Evolutionary conservation across 2,888 invertebrate genomes (phyloP).

Genomic region (Dryobotodes eremita): DNA sequence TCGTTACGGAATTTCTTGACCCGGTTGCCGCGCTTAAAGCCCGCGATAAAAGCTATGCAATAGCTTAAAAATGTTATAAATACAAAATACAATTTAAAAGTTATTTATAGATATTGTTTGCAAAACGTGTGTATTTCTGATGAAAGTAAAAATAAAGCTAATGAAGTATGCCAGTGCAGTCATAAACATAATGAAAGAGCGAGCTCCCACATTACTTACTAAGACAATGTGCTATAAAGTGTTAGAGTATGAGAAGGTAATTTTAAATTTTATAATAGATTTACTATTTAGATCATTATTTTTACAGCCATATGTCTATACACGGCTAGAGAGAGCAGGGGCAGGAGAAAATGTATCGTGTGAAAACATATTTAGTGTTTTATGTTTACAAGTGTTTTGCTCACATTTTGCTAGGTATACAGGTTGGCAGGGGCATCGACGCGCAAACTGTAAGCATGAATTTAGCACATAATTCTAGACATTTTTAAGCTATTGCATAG

Average conservation of each 20-base stretch:
- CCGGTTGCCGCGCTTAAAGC: too few species aligned
- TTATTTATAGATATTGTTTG: not conserved
- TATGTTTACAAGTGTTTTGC: too few species aligned
- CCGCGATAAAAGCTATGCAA: too few species aligned
- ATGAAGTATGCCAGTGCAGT: constrained; percentile 5
- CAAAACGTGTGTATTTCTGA: constrained; percentile 6
- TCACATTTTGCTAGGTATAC: not conserved
- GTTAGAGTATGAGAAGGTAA: not conserved
- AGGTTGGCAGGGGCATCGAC: too few species aligned
- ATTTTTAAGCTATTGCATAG: too few species aligned
- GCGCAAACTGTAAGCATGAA: too few species aligned
- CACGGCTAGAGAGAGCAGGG: not conserved
- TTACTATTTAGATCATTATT: constrained; percentile 7
- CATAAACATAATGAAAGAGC: not conserved
- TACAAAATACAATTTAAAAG: too few species aligned
- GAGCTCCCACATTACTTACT: constrained; percentile 24
- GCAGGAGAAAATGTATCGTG: constrained; percentile 12
- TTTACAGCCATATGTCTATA: not conserved
- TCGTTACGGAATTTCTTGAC: too few species aligned
- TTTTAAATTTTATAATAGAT: constrained; percentile 5
- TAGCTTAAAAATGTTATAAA: too few species aligned
- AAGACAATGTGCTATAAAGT: constrained; percentile 29
- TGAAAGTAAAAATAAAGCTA: constrained; percentile 34
- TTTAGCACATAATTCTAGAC: too few species aligned
- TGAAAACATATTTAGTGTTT: too few species aligned